Percentiles rank a stretch among this genome's conserved stretches.
These are phyloP conservation scores for Cylas formicarius DNA, from an alignment of 1,140 invertebrate genomes.

Conservation along the genomic window DNA sequence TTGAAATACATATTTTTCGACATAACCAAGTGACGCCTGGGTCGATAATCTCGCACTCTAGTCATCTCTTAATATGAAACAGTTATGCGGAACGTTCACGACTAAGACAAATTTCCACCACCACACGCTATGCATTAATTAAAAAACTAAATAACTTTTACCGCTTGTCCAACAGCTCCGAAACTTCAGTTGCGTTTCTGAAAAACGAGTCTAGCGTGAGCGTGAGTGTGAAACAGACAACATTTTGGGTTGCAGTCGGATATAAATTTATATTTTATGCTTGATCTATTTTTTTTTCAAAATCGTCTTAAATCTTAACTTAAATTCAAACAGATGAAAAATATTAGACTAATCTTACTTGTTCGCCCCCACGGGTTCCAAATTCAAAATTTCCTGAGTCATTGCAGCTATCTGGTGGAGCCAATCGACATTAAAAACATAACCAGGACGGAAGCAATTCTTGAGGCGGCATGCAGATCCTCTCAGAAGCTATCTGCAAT, in stretches of 20 bases:
- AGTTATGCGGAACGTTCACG: background rate
- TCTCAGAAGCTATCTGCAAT: too few relatives aligned
- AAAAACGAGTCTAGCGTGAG: too few relatives aligned
- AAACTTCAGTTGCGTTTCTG: conserved; percentile 12
- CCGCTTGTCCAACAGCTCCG: conserved; percentile 8
- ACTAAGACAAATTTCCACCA: background rate
- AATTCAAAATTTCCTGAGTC: conserved; percentile 11
- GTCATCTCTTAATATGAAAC: background rate
- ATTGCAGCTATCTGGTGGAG: too few relatives aligned
- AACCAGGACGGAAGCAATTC: too few relatives aligned
- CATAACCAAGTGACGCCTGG: too few relatives aligned
- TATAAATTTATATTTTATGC: background rate
- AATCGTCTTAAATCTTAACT: background rate
- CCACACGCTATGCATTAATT: background rate
- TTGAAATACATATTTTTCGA: background rate
- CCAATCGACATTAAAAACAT: too few relatives aligned
- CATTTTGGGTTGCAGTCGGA: background rate
- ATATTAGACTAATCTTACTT: too few relatives aligned
- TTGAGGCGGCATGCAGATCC: too few relatives aligned
- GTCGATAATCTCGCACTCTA: too few relatives aligned
- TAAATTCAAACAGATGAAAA: too few relatives aligned
- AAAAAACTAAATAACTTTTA: conserved; percentile 4
- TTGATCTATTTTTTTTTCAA: background rate
- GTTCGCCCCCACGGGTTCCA: conserved; percentile 11
- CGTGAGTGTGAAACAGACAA: too few relatives aligned